Evolutionary conservation across 1,140 invertebrate genomes (phyloP).

Genomic region (Pomacea maculata): DNA sequence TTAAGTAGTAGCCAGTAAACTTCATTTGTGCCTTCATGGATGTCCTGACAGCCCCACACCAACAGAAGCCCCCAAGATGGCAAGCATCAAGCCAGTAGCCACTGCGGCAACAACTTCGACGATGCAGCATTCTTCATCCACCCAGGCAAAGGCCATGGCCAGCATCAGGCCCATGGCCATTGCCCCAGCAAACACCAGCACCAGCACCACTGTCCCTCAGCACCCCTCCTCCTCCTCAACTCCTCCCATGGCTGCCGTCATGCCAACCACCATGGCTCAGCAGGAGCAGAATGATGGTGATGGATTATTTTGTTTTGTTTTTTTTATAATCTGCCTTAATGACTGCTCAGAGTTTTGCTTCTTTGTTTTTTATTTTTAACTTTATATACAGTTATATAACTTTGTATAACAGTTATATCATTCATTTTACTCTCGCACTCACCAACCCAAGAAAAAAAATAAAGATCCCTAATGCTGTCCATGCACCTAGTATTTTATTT

Average conservation of each 20-base stretch:
- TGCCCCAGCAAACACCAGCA: constrained; percentile 65
- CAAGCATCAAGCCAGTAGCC: constrained; percentile 94
- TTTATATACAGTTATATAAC: background rate
- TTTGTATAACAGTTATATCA: no score
- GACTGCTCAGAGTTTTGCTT: background rate
- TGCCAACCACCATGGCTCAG: constrained; percentile 69
- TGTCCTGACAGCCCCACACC: constrained; percentile 71
- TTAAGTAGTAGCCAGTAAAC: no score
- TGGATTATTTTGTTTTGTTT: background rate
- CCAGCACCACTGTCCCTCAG: constrained; percentile 23
- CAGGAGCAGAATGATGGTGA: constrained; percentile 37
- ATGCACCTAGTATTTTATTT: background rate
- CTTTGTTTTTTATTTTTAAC: background rate
- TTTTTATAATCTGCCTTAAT: background rate
- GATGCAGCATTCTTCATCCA: constrained; percentile 54
- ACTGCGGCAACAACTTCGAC: constrained; percentile 53
- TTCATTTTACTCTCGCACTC: background rate
- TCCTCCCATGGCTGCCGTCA: constrained; percentile 77
- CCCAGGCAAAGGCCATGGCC: constrained; percentile 72
- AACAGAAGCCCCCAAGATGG: constrained; percentile 81
- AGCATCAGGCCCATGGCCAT: constrained; percentile 90
- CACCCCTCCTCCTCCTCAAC: constrained; percentile 32
- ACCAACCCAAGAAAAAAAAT: background rate
- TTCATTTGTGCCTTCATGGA: background rate
- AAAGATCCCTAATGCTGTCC: background rate